Base-by-base conservation (phyloP, 1,140 invertebrate species). In the Forficula auricularia region DNA sequence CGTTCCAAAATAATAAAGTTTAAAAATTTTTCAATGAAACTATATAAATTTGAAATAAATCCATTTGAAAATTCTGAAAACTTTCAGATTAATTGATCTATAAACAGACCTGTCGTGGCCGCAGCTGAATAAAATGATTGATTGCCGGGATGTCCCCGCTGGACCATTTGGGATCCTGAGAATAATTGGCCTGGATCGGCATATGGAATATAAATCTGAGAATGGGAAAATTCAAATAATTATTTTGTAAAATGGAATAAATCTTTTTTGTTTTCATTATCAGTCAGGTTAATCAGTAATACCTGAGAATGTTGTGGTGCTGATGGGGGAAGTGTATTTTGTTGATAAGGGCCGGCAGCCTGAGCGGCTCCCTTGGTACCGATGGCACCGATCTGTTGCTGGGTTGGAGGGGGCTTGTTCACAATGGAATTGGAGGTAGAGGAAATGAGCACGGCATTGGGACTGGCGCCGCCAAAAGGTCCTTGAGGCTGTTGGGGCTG, bases 401-500 rank as follows among this genome's bases (percentile, higher is more conserved):
- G 71, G 9, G 80, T 80, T 14, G 82, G 82, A 27, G 22, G 22
- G 4, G 22, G 22, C 10, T 27, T 4, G 57, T 90, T 90, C 12
- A 88, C 82, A 48, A 76, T 79, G 15, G 84, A 86, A 60, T 85
- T 86, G 7, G 80, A 78, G 7, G 79, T 79, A 19, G 84, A 87
- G 38, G 83, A 86, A 44, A 90, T 89, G 46, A 92, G 72, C 42
- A 88, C 82, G 19, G 84, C 85, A 52, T 78, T 89, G 18, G 84
- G 83, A 63, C 82, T 86, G 48, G 77, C 78, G 57, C 84, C 77
- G 14, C 77, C 75, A 59, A 82, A 77, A 1, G 65, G 75, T 50
- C 63, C 75, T 48, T 64, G 75, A 7, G 66, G 62, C 50, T 68
- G 64, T 62, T 70, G 57, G 50, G 56, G 50, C 61, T 50, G 53